Conservation (phyloP, 2,888 invertebrate genomes). For the Synanthedon andrenaeformis region DNA sequence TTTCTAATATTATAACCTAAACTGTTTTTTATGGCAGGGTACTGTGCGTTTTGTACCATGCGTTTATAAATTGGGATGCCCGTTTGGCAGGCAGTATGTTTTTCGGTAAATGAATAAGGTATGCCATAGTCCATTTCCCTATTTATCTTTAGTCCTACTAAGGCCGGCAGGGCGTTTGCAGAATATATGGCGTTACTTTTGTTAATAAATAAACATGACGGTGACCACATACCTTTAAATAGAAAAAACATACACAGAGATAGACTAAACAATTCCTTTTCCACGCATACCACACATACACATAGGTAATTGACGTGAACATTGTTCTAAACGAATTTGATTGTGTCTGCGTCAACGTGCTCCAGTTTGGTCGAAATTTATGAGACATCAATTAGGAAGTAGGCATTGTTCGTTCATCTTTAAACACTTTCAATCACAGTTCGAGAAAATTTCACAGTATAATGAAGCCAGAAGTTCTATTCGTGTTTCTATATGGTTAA, state of each 20-base stretch:
- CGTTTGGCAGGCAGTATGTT: no score
- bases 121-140: no score
- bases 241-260: no score
- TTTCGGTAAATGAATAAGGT: no score
- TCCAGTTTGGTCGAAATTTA: constrained; percentile 25
- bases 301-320: constrained; percentile 1
- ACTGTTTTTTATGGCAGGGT: no score
- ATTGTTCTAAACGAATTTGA: constrained; percentile 8
- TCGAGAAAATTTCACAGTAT: neutral
- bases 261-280: neutral
- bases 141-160: no score
- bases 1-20: no score
- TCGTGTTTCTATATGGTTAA: neutral
- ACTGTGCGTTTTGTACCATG: no score
- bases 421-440: constrained; percentile 27
- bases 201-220: constrained; percentile 7
- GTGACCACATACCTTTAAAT: constrained; percentile 7
- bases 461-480: neutral
- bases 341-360: constrained; percentile 14
- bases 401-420: constrained; percentile 21
- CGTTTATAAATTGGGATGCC: no score
- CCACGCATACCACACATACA: neutral
- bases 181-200: no score
- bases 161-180: no score
- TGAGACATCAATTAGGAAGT: constrained; percentile 39